Evolutionary conservation across 2,797 vertebrate genomes (phyloP).

Genomic region (Parauchenoglanis ngamensis): DNA sequence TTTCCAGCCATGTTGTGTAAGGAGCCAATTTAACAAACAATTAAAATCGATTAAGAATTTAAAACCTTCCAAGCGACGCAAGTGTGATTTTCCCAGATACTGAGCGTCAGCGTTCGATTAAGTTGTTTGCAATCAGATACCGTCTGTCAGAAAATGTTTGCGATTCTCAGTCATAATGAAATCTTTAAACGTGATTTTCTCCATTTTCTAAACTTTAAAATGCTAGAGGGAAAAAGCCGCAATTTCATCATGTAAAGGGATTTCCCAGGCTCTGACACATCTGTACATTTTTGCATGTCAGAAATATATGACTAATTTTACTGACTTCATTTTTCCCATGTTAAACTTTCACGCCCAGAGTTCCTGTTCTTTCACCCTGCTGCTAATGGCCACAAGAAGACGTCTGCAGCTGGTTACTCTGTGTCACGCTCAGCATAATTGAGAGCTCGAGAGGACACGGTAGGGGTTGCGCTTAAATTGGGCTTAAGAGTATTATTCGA

Average conservation of each 20-base stretch:
- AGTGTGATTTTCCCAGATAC: background rate
- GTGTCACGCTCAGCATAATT: conserved; percentile 50
- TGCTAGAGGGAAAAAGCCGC: background rate
- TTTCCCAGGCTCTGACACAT: background rate
- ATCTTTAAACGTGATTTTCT: background rate
- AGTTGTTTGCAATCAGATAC: background rate
- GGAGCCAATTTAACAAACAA: background rate
- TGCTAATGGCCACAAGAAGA: conserved; percentile 47
- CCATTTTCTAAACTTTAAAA: background rate
- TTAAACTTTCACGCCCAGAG: background rate
- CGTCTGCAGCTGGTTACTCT: conserved; percentile 46
- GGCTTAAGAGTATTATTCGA: conserved; percentile 62
- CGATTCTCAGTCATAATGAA: background rate
- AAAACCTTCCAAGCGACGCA: background rate
- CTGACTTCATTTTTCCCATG: conserved; percentile 25
- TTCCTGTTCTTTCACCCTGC: conserved; percentile 23
- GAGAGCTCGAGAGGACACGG: conserved; percentile 52
- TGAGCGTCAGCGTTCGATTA: background rate
- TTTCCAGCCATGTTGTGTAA: background rate
- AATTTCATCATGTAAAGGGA: background rate
- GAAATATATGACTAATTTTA: background rate
- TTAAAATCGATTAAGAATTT: background rate
- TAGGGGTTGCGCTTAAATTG: conserved; percentile 56
- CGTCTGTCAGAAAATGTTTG: background rate
- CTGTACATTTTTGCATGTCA: background rate